Evolutionary conservation across 2,888 invertebrate species (phyloP).

Genomic region (Trissolcus japonicus): DNA sequence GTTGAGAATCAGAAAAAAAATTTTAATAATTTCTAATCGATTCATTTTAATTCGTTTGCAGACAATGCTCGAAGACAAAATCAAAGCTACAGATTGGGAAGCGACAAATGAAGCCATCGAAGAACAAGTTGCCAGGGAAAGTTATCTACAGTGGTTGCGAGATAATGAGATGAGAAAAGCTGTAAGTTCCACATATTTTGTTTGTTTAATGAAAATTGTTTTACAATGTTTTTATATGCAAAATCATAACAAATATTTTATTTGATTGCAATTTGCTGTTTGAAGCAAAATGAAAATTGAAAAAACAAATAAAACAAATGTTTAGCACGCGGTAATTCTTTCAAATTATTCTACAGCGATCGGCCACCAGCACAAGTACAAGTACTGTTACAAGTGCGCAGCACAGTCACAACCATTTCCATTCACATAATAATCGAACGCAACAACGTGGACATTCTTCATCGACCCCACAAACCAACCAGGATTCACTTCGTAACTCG

Average conservation of each 20-base stretch:
- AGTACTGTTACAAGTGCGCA: conserved; percentile 72
- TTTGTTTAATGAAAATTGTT: no score
- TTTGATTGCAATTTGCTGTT: background rate
- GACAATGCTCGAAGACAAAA: conserved; percentile 93
- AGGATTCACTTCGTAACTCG: conserved; percentile 70
- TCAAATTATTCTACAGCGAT: conserved; percentile 62
- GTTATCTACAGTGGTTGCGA: conserved; percentile 87
- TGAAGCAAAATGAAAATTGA: background rate
- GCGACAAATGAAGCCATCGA: conserved; percentile 93
- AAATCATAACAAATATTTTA: background rate
- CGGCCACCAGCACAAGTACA: conserved; percentile 71
- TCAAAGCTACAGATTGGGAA: conserved; percentile 93
- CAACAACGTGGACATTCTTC: conserved; percentile 70
- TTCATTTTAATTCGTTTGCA: conserved; percentile 66
- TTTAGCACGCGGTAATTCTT: background rate
- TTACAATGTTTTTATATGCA: no score
- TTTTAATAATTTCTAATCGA: no score
- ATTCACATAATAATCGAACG: conserved; percentile 68
- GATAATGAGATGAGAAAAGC: conserved; percentile 81
- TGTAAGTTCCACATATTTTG: no score
- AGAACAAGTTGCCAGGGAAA: conserved; percentile 90
- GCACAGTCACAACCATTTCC: conserved; percentile 71
- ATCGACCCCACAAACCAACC: conserved; percentile 67
- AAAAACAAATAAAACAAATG: background rate
- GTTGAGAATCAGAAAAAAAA: background rate